These are phyloP conservation scores for Lochmaea capreae DNA, from an alignment of 2,888 invertebrate genomes.

Conservation along the genomic window DNA sequence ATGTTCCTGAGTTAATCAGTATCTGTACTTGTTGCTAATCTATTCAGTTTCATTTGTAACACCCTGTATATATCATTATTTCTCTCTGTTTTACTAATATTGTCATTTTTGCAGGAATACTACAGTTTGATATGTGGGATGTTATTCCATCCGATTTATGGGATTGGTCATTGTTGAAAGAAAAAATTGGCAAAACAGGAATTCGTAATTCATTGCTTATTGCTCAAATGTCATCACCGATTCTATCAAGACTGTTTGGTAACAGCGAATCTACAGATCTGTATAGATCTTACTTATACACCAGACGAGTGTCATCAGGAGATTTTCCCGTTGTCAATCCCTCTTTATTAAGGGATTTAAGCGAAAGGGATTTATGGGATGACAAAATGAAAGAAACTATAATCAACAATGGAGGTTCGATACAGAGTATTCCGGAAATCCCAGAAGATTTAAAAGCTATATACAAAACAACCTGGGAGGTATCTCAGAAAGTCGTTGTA, in stretches of 20 bases:
- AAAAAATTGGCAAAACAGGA: slow-evolving; percentile 88
- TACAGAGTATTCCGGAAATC: slow-evolving; percentile 87
- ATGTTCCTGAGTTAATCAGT: too few species aligned
- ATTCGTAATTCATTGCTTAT: slow-evolving; percentile 90
- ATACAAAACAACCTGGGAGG: slow-evolving; percentile 98
- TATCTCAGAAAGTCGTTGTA: slow-evolving; percentile 90
- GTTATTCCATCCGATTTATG: slow-evolving; percentile 87
- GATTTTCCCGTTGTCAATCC: slow-evolving; percentile 95
- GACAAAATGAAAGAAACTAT: slow-evolving; percentile 95
- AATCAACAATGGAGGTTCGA: slow-evolving; percentile 91
- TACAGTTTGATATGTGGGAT: slow-evolving; percentile 98
- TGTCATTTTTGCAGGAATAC: slow-evolving; percentile 72
- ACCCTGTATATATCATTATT: too few species aligned
- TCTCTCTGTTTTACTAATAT: too few species aligned
- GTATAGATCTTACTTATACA: slow-evolving; percentile 97
- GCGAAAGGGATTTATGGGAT: slow-evolving; percentile 91
- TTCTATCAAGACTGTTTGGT: slow-evolving; percentile 98
- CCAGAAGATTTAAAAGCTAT: slow-evolving; percentile 86
- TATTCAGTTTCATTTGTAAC: too few species aligned
- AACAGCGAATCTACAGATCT: slow-evolving; percentile 99
- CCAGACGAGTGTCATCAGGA: slow-evolving; percentile 92
- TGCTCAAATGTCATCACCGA: slow-evolving; percentile 99
- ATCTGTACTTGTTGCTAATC: too few species aligned
- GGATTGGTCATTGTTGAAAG: slow-evolving; percentile 88
- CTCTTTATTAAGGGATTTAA: slow-evolving; percentile 92